These are phyloP conservation scores for Anguilla japonica DNA, from an alignment of 2,113 vertebrate genomes.

Conservation along the genomic window DNA sequence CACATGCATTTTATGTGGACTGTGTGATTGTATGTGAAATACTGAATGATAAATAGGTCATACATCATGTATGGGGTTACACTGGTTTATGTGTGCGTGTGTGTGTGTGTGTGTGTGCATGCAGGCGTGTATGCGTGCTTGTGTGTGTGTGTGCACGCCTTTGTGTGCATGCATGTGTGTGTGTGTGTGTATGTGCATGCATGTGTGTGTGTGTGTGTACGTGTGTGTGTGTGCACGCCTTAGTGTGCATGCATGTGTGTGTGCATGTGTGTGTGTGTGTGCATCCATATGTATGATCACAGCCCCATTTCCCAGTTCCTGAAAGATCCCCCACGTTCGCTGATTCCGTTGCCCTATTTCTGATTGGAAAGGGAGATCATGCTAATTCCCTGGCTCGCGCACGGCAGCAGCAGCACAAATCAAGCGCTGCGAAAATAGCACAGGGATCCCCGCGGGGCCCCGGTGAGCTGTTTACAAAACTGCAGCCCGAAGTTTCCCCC, in stretches of 20 bases:
- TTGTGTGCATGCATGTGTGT: not conserved
- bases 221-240: slow-evolving; percentile 9
- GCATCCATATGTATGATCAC: slow-evolving; percentile 23
- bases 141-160: not conserved
- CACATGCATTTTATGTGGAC: no score
- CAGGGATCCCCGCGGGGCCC: slow-evolving; percentile 44
- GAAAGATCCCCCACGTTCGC: slow-evolving; percentile 36
- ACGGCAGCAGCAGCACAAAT: slow-evolving; percentile 35
- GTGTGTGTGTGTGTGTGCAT: no score
- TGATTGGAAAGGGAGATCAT: slow-evolving; percentile 26
- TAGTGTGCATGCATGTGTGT: slow-evolving; percentile 24
- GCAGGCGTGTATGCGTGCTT: no score
- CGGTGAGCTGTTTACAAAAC: slow-evolving; percentile 57
- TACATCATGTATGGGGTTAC: no score
- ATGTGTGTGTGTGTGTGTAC: not conserved
- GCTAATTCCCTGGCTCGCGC: slow-evolving; percentile 54
- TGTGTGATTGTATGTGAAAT: no score
- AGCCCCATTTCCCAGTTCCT: not conserved
- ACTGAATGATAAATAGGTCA: no score
- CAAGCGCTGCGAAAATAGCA: slow-evolving; percentile 36
- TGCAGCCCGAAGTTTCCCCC: slow-evolving; percentile 50
- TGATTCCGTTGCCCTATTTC: slow-evolving; percentile 36
- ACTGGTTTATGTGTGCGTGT: no score
- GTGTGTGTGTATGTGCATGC: not conserved
- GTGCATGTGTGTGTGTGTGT: not conserved